A percentile compares a stretch with the other conserved stretches of the same genome.
Evolutionary conservation across 2,797 vertebrate genomes (phyloP).

Genomic region (Sebastes hubbsi): DNA sequence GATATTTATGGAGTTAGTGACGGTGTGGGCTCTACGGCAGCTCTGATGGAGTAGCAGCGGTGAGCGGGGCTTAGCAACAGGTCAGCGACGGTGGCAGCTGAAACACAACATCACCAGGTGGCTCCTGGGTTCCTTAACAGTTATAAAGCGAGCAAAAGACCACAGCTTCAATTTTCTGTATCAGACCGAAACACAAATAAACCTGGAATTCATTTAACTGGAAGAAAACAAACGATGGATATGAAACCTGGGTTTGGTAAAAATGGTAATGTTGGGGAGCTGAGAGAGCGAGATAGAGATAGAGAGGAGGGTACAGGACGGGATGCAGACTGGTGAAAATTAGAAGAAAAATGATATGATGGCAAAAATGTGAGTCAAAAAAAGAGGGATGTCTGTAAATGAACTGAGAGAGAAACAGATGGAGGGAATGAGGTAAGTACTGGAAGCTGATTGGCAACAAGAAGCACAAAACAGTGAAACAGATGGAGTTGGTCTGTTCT

Average conservation of each 20-base stretch:
- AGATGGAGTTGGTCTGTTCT: neutral
- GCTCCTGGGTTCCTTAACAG: no score
- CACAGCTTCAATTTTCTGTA: neutral
- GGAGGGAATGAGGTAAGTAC: neutral
- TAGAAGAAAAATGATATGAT: neutral
- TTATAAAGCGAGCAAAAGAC: neutral
- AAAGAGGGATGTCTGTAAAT: neutral
- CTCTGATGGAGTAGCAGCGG: no score
- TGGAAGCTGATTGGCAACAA: neutral
- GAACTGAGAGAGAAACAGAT: slow-evolving; percentile 3
- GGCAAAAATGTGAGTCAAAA: neutral
- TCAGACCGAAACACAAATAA: neutral
- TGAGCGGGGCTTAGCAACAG: no score
- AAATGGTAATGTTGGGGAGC: neutral
- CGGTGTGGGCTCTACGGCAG: no score
- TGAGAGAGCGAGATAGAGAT: neutral
- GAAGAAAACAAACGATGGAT: no score
- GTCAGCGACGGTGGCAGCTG: no score
- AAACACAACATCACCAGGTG: no score
- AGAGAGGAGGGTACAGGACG: neutral
- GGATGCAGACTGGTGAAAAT: neutral
- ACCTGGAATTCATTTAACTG: neutral
- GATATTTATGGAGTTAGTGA: no score
- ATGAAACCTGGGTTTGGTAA: neutral
- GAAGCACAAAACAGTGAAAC: neutral